phyloP scores from a whole-genome alignment of 2,113 vertebrate species.

The Corythornis vintsioides region DNA sequence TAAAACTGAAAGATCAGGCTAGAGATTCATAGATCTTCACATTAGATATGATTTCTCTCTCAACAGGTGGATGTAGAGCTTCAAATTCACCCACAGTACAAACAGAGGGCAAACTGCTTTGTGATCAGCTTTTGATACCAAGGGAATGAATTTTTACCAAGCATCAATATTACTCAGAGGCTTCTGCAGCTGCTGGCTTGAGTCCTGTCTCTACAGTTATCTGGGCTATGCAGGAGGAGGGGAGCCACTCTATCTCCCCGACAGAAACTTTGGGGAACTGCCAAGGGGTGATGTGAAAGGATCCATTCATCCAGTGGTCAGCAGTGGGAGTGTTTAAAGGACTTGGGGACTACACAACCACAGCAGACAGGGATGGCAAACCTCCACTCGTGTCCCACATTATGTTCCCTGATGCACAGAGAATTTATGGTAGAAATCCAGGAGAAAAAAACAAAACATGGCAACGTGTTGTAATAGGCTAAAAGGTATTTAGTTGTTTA shows the following conservation, averaged over 20 bases:
- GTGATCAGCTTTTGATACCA: background rate
- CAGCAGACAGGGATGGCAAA: background rate
- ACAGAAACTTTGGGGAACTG: background rate
- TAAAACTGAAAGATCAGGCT: background rate
- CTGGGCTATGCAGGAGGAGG: background rate
- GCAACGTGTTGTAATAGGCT: background rate
- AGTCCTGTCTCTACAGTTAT: background rate
- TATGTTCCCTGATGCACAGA: background rate
- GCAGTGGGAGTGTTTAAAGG: background rate
- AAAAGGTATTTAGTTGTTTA: background rate
- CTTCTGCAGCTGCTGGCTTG: background rate
- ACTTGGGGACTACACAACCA: background rate
- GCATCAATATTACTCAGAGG: background rate
- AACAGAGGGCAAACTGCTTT: background rate
- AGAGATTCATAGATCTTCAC: background rate
- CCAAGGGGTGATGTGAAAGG: background rate
- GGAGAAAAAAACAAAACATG: background rate
- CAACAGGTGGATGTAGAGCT: background rate
- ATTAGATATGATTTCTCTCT: background rate
- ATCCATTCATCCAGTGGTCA: slow-evolving; percentile 11
- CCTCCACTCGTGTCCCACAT: background rate
- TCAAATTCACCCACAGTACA: background rate
- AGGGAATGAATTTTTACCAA: background rate
- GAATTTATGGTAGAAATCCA: background rate
- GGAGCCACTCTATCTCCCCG: background rate